Conservation (phyloP, 2,888 invertebrate genomes). For the Pammene aurita region DNA sequence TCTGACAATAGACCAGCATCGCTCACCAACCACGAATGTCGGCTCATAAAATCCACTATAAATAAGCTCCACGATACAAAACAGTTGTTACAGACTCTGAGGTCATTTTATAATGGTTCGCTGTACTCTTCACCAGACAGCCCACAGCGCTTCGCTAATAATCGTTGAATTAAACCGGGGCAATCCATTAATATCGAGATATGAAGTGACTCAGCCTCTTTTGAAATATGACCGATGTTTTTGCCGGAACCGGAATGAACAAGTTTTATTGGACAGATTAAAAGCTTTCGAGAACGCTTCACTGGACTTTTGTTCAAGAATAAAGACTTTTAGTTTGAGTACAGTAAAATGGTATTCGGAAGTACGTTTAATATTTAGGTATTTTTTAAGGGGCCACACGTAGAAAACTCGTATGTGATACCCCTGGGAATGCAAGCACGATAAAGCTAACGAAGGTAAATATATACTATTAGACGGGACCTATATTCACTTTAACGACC, state of each 20-base stretch:
- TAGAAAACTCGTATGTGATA: too few species aligned
- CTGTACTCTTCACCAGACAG: constrained; percentile 5
- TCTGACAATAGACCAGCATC: not conserved
- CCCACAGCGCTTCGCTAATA: constrained; percentile 24
- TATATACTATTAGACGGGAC: too few species aligned
- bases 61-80: not conserved
- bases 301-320: constrained; percentile 37
- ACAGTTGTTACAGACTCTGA: not conserved
- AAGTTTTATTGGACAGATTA: constrained; percentile 63
- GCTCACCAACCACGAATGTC: not conserved
- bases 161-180: constrained; percentile 51
- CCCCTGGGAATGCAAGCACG: too few species aligned
- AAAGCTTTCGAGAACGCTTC: constrained; percentile 54
- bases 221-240: constrained; percentile 59
- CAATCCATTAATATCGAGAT: constrained; percentile 57
- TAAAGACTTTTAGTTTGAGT: constrained; percentile 13
- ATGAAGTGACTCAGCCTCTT: constrained; percentile 58
- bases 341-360: not conserved
- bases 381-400: too few species aligned
- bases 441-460: too few species aligned
- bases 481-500: too few species aligned
- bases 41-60: not conserved
- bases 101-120: not conserved
- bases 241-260: constrained; percentile 52
- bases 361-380: too few species aligned